Evolutionary conservation across 2,888 invertebrate species (phyloP), one percentile per base, ranked within the genome.

Genomic region (Perizoma flavofasciatum): DNA sequence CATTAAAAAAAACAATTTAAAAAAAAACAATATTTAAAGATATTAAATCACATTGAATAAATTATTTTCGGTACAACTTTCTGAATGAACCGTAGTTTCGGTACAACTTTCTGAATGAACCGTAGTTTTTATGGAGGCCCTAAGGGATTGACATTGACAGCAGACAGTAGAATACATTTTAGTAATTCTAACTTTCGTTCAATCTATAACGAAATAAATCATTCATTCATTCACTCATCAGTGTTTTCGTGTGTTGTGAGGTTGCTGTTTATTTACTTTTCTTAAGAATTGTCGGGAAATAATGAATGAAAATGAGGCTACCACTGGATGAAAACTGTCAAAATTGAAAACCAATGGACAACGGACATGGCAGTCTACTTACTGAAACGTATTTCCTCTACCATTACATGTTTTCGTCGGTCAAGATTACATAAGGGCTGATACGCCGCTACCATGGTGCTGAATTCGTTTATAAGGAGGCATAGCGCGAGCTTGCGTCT

Each of bases 381-480:
- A 7, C 37, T 32, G 22, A 35, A 5, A 10, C 47, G 11, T 35
- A n/a, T 39, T 10, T 39, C 39, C 43, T 6, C 3, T 35, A 39
- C 5, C 10, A 37, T 40, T 55, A 61, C 61, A 70, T 78, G 75
- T 77, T 74, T 70, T 74, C 55, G 55, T 71, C 49, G 62, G 60
- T 73, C 57, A 72, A 75, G 77, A 75, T 81, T 80, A 78, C 65
- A 61, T 74, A 77, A 74, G 77, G 74, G 64, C 65, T 67, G 66
- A 59, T 72, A 70, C 60, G 69, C 70, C 69, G 75, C 65, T 74
- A 83, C 77, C 79, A 84, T 86, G 84, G 89, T 86, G 85, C 77
- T 88, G 70, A 81, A 84, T 65, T 76, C 77, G 79, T 76, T 81
- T 91, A 91, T 85, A 92, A 88, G 73, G 72, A 77, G 74, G 69